Percentiles rank a stretch among this genome's conserved stretches.
Conservation (phyloP, 1,140 invertebrate genomes). For the Apis cerana region DNA sequence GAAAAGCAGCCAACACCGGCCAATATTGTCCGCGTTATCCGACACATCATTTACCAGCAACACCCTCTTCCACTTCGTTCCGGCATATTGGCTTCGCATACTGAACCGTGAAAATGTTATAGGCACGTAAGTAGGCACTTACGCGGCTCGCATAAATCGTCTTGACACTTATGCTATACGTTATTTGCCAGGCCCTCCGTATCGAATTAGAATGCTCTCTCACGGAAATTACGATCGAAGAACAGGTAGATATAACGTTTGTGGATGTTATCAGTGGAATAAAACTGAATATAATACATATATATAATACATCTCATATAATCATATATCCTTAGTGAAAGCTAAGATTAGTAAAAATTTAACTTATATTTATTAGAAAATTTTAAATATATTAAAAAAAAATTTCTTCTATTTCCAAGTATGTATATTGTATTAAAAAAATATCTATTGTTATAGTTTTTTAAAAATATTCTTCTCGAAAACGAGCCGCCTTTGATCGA, state of each 20-base stretch:
- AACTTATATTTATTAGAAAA: no score
- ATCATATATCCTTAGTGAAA: no score
- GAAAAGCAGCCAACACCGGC: slow-evolving; percentile 62
- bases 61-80: slow-evolving; percentile 41
- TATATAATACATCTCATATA: no score
- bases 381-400: no score
- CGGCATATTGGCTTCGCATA: slow-evolving; percentile 51
- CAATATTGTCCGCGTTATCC: slow-evolving; percentile 69
- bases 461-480: not conserved
- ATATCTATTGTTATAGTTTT: not conserved
- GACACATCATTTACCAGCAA: slow-evolving; percentile 67
- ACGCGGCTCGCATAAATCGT: slow-evolving; percentile 59
- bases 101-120: slow-evolving; percentile 49
- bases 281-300: no score
- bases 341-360: no score
- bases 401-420: no score
- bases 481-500: not conserved
- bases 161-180: slow-evolving; percentile 61
- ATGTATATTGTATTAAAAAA: not conserved
- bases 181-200: slow-evolving; percentile 47
- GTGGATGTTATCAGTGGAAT: slow-evolving; percentile 4
- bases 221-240: slow-evolving; percentile 52
- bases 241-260: not conserved
- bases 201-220: slow-evolving; percentile 59
- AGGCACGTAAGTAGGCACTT: slow-evolving; percentile 30